Conservation (phyloP, 1,140 invertebrate species). For the Hyles vespertilio region DNA sequence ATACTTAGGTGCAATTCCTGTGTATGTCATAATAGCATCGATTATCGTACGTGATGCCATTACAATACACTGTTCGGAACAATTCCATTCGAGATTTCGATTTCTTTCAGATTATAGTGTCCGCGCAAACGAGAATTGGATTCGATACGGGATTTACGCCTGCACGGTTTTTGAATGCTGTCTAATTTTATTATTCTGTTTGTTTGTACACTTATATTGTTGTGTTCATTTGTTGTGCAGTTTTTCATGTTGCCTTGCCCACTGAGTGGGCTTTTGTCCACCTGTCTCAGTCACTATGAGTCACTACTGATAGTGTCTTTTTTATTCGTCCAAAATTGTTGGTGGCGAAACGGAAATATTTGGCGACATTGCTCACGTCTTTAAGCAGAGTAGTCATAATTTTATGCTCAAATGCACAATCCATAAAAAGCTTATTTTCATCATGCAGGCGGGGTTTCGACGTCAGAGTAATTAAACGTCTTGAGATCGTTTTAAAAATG, state of each 20-base stretch:
- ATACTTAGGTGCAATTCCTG: slow-evolving; percentile 71
- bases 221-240: slow-evolving; percentile 35
- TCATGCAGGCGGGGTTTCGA: too few relatives aligned
- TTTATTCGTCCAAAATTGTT: too few relatives aligned
- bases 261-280: too few relatives aligned
- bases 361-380: too few relatives aligned
- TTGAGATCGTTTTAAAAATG: too few relatives aligned
- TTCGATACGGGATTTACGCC: slow-evolving; percentile 53
- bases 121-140: slow-evolving; percentile 37
- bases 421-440: too few relatives aligned
- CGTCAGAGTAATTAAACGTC: too few relatives aligned
- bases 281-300: too few relatives aligned
- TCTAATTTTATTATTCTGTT: slow-evolving; percentile 22
- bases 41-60: slow-evolving; percentile 74
- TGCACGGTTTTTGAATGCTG: slow-evolving; percentile 46
- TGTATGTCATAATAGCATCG: slow-evolving; percentile 72
- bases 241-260: slow-evolving; percentile 9
- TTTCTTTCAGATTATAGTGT: slow-evolving; percentile 41
- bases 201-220: slow-evolving; percentile 41
- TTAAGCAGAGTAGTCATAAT: too few relatives aligned
- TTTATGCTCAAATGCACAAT: too few relatives aligned
- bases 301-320: too few relatives aligned
- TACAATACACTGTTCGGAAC: slow-evolving; percentile 48
- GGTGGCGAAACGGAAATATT: too few relatives aligned
- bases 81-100: slow-evolving; percentile 39